Evolutionary conservation across 2,888 invertebrate genomes (phyloP).

Genomic region (Drosophila macrospina): DNA sequence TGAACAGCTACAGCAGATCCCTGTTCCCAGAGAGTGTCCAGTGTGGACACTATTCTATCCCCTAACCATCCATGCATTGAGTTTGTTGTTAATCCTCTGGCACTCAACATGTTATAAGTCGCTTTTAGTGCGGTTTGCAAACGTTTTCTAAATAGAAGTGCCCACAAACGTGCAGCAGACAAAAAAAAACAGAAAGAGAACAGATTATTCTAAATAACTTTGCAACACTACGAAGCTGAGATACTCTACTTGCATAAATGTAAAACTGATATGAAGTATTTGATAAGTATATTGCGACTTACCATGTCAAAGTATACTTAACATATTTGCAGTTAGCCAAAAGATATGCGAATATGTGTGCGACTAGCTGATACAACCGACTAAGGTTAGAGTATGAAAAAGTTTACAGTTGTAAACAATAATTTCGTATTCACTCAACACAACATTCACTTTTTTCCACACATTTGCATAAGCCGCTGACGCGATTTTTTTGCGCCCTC

Average conservation of each 20-base stretch:
- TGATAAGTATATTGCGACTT: no score
- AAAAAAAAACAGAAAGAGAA: slow-evolving; percentile 19
- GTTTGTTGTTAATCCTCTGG: slow-evolving; percentile 76
- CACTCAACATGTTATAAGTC: slow-evolving; percentile 82
- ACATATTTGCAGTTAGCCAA: background rate
- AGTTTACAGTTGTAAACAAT: slow-evolving; percentile 80
- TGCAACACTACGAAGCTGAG: background rate
- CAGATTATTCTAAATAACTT: slow-evolving; percentile 4
- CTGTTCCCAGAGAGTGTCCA: background rate
- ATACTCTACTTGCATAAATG: slow-evolving; percentile 22
- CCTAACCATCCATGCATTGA: slow-evolving; percentile 42
- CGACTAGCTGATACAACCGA: background rate
- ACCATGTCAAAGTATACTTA: background rate
- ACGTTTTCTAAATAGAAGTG: slow-evolving; percentile 67
- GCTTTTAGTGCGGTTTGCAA: slow-evolving; percentile 81
- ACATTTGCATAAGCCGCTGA: slow-evolving; percentile 80
- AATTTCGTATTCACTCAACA: slow-evolving; percentile 82
- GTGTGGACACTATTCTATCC: slow-evolving; percentile 56
- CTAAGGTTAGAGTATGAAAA: slow-evolving; percentile 46
- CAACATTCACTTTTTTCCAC: slow-evolving; percentile 68
- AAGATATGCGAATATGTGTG: no score
- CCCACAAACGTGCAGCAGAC: slow-evolving; percentile 21
- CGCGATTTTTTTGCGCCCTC: slow-evolving; percentile 71
- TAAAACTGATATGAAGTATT: background rate
- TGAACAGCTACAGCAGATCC: slow-evolving; percentile 16